Percentiles rank a stretch among this genome's conserved stretches.
phyloP scores from a whole-genome alignment of 92 coral and sea anemone genomes.

The Scolanthus callimorphus region DNA sequence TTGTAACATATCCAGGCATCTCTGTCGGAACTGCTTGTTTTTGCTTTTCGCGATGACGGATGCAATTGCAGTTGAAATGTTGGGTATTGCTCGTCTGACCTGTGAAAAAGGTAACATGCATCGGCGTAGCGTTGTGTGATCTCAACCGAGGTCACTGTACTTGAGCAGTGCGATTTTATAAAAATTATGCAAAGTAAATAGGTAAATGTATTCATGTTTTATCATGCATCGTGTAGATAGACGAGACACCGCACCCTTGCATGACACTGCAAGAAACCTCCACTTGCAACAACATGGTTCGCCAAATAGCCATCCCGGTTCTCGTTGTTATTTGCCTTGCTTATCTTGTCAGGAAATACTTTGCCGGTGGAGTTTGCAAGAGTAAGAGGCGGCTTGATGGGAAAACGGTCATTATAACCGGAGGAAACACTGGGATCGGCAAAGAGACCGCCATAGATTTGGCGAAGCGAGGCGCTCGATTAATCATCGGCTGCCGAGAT shows the following conservation, averaged over 20 bases:
- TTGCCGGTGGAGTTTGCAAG: slow-evolving; percentile 50
- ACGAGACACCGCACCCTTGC: no score
- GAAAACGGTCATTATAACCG: slow-evolving; percentile 77
- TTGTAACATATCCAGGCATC: slow-evolving; percentile 13
- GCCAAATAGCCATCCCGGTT: no score
- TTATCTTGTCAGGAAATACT: slow-evolving; percentile 24
- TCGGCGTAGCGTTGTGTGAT: no score
- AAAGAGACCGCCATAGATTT: slow-evolving; percentile 83
- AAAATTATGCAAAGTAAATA: no score
- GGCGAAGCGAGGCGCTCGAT: slow-evolving; percentile 78
- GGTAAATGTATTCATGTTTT: no score
- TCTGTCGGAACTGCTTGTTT: slow-evolving; percentile 49
- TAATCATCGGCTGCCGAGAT: slow-evolving; percentile 76
- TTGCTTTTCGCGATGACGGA: slow-evolving; percentile 60
- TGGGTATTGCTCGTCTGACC: slow-evolving; percentile 65
- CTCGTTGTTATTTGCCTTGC: no score
- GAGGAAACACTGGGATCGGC: slow-evolving; percentile 85
- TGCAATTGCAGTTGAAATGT: slow-evolving; percentile 55
- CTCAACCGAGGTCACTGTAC: no score
- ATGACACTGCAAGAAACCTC: no score
- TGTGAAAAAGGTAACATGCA: no score
- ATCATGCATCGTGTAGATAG: no score
- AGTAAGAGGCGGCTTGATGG: slow-evolving; percentile 61
- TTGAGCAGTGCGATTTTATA: no score
- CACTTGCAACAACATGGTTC: no score